phyloP scores from a whole-genome alignment of 92 coral and sea anemone species.

The Bergia sp. region DNA sequence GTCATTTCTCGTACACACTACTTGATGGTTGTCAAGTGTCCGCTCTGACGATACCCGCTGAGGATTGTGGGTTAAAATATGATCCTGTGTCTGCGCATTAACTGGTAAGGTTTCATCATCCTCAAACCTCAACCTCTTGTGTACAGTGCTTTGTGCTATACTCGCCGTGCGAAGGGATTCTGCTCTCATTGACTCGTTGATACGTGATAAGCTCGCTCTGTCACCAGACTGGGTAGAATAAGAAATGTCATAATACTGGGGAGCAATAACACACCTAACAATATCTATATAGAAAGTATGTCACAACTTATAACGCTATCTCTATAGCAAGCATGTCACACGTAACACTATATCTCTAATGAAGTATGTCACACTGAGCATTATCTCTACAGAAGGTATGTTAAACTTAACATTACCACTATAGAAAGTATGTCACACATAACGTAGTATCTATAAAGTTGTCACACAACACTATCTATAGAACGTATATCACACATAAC shows the following conservation, averaged over 20 bases:
- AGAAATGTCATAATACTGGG: not conserved
- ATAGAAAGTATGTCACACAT: too few relatives aligned
- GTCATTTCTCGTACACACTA: not conserved
- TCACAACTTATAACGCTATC: too few relatives aligned
- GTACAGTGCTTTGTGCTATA: constrained; percentile 46
- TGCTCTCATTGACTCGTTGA: constrained; percentile 66
- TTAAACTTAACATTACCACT: too few relatives aligned
- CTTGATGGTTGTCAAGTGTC: constrained; percentile 1
- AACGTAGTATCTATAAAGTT: too few relatives aligned
- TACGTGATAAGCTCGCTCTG: constrained; percentile 62
- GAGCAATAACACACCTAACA: too few relatives aligned
- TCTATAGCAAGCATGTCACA: too few relatives aligned
- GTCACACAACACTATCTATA: too few relatives aligned
- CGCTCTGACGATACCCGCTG: not conserved
- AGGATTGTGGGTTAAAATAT: not conserved
- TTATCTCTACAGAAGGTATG: too few relatives aligned
- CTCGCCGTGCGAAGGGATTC: constrained; percentile 34
- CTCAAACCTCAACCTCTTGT: constrained; percentile 62
- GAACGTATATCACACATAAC: too few relatives aligned
- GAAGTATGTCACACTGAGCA: too few relatives aligned
- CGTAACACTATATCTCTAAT: too few relatives aligned
- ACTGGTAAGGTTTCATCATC: constrained; percentile 34
- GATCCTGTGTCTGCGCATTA: not conserved
- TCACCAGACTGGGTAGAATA: constrained; percentile 57
- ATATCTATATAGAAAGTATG: too few relatives aligned